Percentiles rank a stretch among this genome's conserved stretches.
Evolutionary conservation across 2,113 vertebrate genomes (phyloP).

Genomic region (Dinomys branickii): DNA sequence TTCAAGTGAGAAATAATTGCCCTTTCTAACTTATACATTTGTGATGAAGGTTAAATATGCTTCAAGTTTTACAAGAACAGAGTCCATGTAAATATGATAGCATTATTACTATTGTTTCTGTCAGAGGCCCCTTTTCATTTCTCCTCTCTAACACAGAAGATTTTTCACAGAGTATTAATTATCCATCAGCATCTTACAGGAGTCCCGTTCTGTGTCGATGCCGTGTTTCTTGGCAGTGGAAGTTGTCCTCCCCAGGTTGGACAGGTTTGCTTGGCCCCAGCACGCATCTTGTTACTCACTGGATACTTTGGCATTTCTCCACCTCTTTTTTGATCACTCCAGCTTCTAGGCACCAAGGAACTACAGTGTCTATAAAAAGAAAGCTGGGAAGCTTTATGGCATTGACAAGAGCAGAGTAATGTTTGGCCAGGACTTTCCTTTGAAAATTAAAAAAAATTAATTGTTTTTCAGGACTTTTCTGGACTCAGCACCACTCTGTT

Average conservation of each 20-base stretch:
- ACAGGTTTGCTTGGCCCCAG: not conserved
- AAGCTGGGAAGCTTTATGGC: not conserved
- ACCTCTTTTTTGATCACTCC: not conserved
- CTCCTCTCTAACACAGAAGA: not conserved
- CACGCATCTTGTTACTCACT: not conserved
- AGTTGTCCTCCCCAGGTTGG: not conserved
- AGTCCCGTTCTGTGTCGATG: not conserved
- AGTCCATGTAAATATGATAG: conserved; percentile 63
- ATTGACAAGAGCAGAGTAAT: not conserved
- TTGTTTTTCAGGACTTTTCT: not conserved
- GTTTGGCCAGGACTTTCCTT: not conserved
- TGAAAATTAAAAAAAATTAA: not conserved
- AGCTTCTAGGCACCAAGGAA: not conserved
- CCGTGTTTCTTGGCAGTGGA: not conserved
- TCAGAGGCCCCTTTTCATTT: not conserved
- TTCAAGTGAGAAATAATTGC: not conserved
- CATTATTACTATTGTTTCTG: not conserved
- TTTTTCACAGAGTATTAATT: not conserved
- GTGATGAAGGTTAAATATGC: not conserved
- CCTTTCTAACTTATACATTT: conserved; percentile 25
- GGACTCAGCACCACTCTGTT: not conserved
- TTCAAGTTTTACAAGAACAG: conserved; percentile 8
- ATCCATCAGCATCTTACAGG: not conserved
- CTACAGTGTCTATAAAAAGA: not conserved
- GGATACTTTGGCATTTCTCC: not conserved